Percentiles rank a stretch among this genome's conserved stretches.
phyloP scores from a whole-genome alignment of 2,113 vertebrate genomes.

The Psettodes erumei region DNA sequence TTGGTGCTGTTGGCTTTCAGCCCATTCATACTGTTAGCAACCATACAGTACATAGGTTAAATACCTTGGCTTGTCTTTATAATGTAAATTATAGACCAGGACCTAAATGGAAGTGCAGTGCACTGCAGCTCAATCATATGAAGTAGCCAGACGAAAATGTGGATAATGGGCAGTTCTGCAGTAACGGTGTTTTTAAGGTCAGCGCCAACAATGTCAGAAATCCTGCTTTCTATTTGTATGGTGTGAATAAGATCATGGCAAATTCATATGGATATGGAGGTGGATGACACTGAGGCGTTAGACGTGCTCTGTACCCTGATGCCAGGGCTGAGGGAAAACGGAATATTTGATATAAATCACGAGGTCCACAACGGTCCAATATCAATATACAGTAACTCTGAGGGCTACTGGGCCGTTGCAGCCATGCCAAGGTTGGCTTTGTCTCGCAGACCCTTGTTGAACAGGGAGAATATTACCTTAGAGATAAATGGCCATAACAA shows the following conservation, averaged over 20 bases:
- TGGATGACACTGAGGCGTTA: neutral
- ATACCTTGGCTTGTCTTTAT: neutral
- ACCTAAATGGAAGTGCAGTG: too few relatives aligned
- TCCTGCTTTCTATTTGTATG: neutral
- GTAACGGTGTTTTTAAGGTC: neutral
- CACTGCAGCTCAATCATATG: neutral
- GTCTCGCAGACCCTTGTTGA: constrained; percentile 1
- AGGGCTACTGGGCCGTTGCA: neutral
- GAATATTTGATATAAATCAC: neutral
- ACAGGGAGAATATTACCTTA: neutral
- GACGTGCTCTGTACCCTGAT: too few relatives aligned
- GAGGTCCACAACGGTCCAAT: neutral
- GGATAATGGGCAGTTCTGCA: neutral
- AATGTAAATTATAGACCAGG: neutral
- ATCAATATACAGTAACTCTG: neutral
- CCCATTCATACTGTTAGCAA: neutral
- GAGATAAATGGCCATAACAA: neutral
- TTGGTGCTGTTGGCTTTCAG: neutral
- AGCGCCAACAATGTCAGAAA: neutral
- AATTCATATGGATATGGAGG: too few relatives aligned
- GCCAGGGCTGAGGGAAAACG: too few relatives aligned
- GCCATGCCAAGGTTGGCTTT: neutral
- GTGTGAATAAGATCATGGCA: neutral
- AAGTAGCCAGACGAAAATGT: neutral
- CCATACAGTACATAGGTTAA: neutral